Base-by-base conservation (phyloP, 1,140 invertebrate genomes). In the Daktulosphaira vitifoliae region DNA sequence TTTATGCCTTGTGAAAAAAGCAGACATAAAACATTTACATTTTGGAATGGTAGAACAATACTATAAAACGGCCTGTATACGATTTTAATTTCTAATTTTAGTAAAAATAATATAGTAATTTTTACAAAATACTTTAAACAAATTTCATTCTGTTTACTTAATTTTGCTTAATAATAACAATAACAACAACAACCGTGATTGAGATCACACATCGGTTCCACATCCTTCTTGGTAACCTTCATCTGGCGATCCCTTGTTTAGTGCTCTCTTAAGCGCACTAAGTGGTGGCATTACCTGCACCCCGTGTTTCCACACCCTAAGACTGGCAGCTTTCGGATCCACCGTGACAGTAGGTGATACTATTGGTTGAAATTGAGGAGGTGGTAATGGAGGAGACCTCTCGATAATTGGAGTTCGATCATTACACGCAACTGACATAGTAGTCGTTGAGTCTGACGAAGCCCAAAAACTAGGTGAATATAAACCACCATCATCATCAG, bases 191-290 rank as follows among this genome's bases (percentile, higher is more conserved):
- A 44, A 44, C 39, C 39, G 11, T 23, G 25, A 15, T n/a, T 3
- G 42, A 29, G 42, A 62, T 81, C 82, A 93, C 72, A 93, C 90
- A 75, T 93, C 90, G 20, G 90, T 92, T 44, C 89, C 90, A 74
- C 89, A 90, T 67, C 89, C 89, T 77, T 93, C 91, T 73, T 92
- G 90, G 71, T 91, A 93, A 16, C 89, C 88, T 74, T 93, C 90
- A 72, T 93, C 91, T 16, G 88, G 87, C 1, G 88, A 88, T 74
- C 88, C 90, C 71, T 84, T 88, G 67, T 81, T 83, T 2, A 89
- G 80, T 11, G 86, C 88, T 53, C 87, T 83, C 72, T 90, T 91
- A 23, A 84, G 79, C 68, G 79, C 88, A 38, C 87, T 85, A 7
- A 90, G 88, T 1, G 88, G 87, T 1, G 88, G 88, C 69, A 90